Conservation (phyloP, 2,797 vertebrate genomes). For the Nannoperca australis region DNA sequence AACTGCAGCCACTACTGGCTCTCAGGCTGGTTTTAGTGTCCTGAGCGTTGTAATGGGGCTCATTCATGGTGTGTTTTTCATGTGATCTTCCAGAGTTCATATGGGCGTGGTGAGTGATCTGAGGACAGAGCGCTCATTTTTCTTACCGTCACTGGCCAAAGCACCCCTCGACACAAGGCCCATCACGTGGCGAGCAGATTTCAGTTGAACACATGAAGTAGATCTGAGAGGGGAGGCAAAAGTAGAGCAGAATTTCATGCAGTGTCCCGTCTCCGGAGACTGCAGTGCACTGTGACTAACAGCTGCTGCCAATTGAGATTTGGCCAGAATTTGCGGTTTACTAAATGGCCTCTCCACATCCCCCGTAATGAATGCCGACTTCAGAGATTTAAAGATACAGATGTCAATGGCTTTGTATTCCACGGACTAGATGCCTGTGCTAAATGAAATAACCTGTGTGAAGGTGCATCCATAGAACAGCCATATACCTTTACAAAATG, state of each 20-base stretch:
- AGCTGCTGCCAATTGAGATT: conserved; percentile 57
- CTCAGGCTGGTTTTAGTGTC: conserved; percentile 33
- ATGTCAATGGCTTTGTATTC: conserved; percentile 31
- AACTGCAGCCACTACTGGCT: conserved; percentile 40
- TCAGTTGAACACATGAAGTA: conserved; percentile 90
- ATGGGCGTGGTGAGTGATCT: conserved; percentile 29
- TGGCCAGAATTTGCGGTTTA: conserved; percentile 45
- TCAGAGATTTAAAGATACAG: conserved; percentile 40
- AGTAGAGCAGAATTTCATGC: conserved; percentile 24
- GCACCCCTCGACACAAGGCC: conserved; percentile 86
- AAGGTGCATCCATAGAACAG: background rate
- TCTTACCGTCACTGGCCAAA: conserved; percentile 75
- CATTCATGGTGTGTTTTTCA: conserved; percentile 31
- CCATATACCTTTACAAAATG: background rate
- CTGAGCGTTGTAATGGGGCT: conserved; percentile 17
- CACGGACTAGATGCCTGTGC: background rate
- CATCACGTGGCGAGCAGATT: conserved; percentile 82
- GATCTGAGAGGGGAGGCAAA: conserved; percentile 71
- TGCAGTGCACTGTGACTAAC: conserved; percentile 38
- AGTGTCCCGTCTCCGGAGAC: conserved; percentile 18
- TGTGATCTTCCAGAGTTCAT: conserved; percentile 21
- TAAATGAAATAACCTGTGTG: background rate
- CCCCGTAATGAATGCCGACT: conserved; percentile 39
- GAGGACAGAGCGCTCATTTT: conserved; percentile 14
- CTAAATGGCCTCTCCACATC: conserved; percentile 49